Evolutionary conservation across 2,888 invertebrate genomes (phyloP), one percentile per base, ranked within the genome.

Genomic region (Mythimna loreyi): DNA sequence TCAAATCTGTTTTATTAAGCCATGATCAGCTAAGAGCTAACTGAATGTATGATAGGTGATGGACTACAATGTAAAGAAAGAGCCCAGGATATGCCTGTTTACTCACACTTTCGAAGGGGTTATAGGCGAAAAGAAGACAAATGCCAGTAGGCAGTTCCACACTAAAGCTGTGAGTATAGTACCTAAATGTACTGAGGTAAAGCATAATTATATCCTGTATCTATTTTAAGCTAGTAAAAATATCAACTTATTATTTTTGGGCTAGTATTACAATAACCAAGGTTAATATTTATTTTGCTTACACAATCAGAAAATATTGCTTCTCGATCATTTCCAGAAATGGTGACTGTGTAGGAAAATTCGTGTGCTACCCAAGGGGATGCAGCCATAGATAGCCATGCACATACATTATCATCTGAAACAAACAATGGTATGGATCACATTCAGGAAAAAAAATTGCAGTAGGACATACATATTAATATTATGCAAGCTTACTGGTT

Each of bases 221-320:
- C 43, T n/a, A 5, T 43, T 43, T 25, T 40, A 40, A 6, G 7
- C 8, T 16, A 16, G 16, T 9, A n/a, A n/a, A 11, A n/a, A 47
- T n/a, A n/a, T 50, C 2, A 16, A 25, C 5, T 16, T 25, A 25
- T 52, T 13, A 50, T 50, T 6, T 53, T 53, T 5, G 43, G n/a
- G 13, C 13, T 36, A 3, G 25, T 36, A 33, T 45, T 25, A 25
- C 33, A 47, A 49, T 49, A 21, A 43, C 11, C 3, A 25, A 13
- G 23, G 8, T 23, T 23, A 53, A 21, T 8, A 28, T 28, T n/a
- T 19, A 36, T 21, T 47, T n/a, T 49, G 91, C 95, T 92, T 89
- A 96, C 96, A 78, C 90, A 90, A 76, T 96, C 95, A 28, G 94
- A 92, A 84, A 96, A 96, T 80, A 95, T 94, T 66, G 95, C 95